Percentiles rank a stretch among this genome's conserved stretches.
phyloP scores from a whole-genome alignment of 2,113 vertebrate species.

The Leptobrachium ailaonicum region DNA sequence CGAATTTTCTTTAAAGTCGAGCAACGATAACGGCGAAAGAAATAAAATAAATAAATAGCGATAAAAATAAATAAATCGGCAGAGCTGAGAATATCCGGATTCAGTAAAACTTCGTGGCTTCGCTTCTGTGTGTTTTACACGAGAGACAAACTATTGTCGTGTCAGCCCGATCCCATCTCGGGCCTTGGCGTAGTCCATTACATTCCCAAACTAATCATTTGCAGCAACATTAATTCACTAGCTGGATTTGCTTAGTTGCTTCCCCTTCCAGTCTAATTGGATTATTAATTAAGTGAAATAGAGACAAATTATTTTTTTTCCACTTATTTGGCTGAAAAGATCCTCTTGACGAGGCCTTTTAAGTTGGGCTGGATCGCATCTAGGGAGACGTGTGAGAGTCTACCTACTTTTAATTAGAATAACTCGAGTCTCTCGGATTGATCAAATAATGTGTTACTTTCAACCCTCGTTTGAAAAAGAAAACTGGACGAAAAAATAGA shows the following conservation, averaged over 20 bases:
- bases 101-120: no score
- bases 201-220: conserved; percentile 32
- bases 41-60: no score
- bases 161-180: background rate
- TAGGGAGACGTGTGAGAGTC: conserved; percentile 22
- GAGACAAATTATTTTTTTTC: conserved; percentile 45
- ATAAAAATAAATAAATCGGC: no score
- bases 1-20: no score
- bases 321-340: conserved; percentile 41
- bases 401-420: conserved; percentile 23
- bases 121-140: background rate
- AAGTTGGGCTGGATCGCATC: conserved; percentile 35
- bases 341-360: conserved; percentile 31
- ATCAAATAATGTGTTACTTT: conserved; percentile 14
- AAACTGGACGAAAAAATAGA: background rate
- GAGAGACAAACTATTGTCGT: background rate
- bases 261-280: conserved; percentile 43
- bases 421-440: conserved; percentile 22
- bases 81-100: no score
- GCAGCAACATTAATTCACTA: conserved; percentile 41
- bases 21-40: no score
- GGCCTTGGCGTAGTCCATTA: conserved; percentile 3
- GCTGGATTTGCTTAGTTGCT: conserved; percentile 45
- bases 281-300: conserved; percentile 52
- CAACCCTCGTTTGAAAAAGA: background rate